Conservation (phyloP, 1,140 invertebrate genomes). For the Lanistes nyassanus region DNA sequence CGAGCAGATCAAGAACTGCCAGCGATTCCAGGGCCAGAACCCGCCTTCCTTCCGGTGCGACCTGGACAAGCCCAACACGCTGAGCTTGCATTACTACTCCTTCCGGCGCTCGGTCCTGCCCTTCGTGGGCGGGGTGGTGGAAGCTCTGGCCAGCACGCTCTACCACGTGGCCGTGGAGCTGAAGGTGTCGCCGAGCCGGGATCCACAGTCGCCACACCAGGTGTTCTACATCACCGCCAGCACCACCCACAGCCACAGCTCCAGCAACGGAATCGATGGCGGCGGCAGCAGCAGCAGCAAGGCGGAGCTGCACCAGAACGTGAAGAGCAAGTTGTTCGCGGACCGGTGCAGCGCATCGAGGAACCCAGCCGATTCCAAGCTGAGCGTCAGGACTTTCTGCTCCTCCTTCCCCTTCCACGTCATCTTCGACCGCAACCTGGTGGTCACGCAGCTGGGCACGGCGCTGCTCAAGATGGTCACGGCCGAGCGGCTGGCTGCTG, state of each 20-base stretch:
- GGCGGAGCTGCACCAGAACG: constrained; percentile 18
- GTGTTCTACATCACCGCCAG: constrained; percentile 45
- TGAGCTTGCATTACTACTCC: constrained; percentile 65
- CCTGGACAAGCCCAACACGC: constrained; percentile 67
- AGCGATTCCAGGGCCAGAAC: constrained; percentile 47
- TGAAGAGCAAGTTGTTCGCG: constrained; percentile 1
- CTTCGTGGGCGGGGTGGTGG: constrained; percentile 63
- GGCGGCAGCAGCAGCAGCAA: too few relatives aligned
- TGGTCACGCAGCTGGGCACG: constrained; percentile 82
- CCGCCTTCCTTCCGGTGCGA: constrained; percentile 66
- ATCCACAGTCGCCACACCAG: constrained; percentile 46
- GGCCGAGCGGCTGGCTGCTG: constrained; percentile 31
- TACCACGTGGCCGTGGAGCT: constrained; percentile 45
- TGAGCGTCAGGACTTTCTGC: constrained; percentile 80
- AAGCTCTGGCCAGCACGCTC: constrained; percentile 78
- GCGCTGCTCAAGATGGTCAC: constrained; percentile 53
- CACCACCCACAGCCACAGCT: constrained; percentile 30
- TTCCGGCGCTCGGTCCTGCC: constrained; percentile 56
- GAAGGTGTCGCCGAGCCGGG: constrained; percentile 38
- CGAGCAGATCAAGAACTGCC: constrained; percentile 55
- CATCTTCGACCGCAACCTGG: constrained; percentile 88
- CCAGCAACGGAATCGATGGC: too few relatives aligned
- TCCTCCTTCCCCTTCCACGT: constrained; percentile 94
- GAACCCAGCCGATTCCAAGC: constrained; percentile 49
- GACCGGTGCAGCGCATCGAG: constrained; percentile 30